A percentile compares a stretch with the other conserved stretches of the same genome.
These are phyloP conservation scores for Poeciliopsis gracilis DNA, from an alignment of 2,797 vertebrate genomes.

Conservation along the genomic window DNA sequence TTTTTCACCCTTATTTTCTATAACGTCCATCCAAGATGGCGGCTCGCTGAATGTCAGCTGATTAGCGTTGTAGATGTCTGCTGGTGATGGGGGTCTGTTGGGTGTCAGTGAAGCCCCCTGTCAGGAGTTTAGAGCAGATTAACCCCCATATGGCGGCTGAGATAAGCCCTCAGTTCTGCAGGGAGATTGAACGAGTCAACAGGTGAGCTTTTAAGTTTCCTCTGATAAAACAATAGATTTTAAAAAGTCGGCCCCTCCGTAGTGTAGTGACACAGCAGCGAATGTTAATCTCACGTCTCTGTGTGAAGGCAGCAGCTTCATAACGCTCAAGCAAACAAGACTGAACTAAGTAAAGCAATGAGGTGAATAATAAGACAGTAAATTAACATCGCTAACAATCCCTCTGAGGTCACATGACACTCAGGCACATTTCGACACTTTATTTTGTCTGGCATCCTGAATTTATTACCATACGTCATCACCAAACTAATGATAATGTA, in stretches of 20 bases:
- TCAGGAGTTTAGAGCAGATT: constrained; percentile 54
- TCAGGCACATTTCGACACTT: background rate
- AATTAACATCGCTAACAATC: too few relatives aligned
- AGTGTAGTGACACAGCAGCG: background rate
- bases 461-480: background rate
- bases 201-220: constrained; percentile 52
- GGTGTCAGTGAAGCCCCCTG: constrained; percentile 45
- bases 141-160: constrained; percentile 50
- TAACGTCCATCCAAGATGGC: constrained; percentile 1
- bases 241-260: background rate
- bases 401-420: background rate
- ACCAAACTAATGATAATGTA: background rate
- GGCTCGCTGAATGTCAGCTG: constrained; percentile 23
- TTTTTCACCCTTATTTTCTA: background rate
- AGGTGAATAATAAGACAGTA: background rate
- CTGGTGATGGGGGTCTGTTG: constrained; percentile 44
- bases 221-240: constrained; percentile 2
- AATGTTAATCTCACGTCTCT: background rate
- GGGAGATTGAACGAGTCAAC: constrained; percentile 30
- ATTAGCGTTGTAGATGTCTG: constrained; percentile 20
- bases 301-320: background rate
- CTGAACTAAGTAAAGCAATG: too few relatives aligned
- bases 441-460: background rate
- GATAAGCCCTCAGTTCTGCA: constrained; percentile 37
- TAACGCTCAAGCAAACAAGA: too few relatives aligned